phyloP scores from a whole-genome alignment of 53 echinoderm and acorn worm species.

The Holothuria leucospilota region DNA sequence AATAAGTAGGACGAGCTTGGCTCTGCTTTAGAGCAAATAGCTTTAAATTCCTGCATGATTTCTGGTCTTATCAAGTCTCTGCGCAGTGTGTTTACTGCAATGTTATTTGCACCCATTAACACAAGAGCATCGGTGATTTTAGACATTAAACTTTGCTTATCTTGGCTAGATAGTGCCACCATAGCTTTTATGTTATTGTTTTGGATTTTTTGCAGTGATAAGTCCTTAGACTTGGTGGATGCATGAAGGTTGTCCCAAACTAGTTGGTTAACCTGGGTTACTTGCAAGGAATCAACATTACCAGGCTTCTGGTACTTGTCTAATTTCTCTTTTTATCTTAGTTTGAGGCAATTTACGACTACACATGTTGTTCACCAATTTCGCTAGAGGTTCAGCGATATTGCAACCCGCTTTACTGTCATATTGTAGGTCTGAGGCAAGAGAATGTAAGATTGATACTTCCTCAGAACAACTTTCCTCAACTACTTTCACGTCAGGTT shows the following conservation, averaged over 20 bases:
- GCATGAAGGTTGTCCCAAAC: conserved; percentile 35
- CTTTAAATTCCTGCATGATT: conserved; percentile 24
- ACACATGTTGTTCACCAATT: neutral
- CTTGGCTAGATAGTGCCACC: conserved; percentile 21
- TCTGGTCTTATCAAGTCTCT: conserved; percentile 29
- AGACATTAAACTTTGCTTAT: conserved; percentile 13
- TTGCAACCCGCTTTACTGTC: neutral
- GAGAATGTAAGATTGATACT: conserved; percentile 2
- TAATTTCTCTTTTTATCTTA: conserved; percentile 11
- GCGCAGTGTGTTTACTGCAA: conserved; percentile 12
- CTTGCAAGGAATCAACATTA: neutral
- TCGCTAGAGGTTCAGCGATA: neutral
- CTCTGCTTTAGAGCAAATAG: conserved; percentile 14
- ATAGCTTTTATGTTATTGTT: conserved; percentile 19
- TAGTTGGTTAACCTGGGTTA: conserved; percentile 4
- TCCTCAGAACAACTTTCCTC: conserved; percentile 1
- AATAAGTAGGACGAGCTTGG: conserved; percentile 28
- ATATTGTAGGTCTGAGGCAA: conserved; percentile 1
- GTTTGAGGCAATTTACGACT: too few relatives aligned
- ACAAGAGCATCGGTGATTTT: conserved; percentile 36
- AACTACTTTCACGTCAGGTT: too few relatives aligned
- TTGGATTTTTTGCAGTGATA: conserved; percentile 45
- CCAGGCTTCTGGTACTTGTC: conserved; percentile 10
- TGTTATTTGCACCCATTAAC: conserved; percentile 27
- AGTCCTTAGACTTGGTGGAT: conserved; percentile 23